A percentile compares a stretch with the other conserved stretches of the same genome.
These are phyloP conservation scores for Sebastes matsubarae DNA, from an alignment of 2,797 vertebrate species.

Conservation along the genomic window DNA sequence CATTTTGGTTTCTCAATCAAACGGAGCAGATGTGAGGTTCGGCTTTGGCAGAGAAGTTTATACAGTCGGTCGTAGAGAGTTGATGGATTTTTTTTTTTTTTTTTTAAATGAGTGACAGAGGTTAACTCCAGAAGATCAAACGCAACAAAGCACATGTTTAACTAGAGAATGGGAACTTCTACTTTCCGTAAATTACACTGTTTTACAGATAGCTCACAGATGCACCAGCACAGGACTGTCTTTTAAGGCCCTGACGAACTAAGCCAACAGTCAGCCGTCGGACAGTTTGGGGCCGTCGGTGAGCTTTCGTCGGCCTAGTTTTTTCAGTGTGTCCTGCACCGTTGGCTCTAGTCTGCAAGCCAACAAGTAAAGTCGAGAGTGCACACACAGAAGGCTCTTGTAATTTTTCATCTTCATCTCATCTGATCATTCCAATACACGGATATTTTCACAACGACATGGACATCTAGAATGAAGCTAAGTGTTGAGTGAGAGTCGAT, in stretches of 20 bases:
- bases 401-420: too few species aligned
- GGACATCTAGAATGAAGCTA: too few species aligned
- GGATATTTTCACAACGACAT: too few species aligned
- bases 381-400: too few species aligned
- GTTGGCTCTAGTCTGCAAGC: too few species aligned
- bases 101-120: slow-evolving; percentile 9
- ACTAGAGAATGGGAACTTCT: slow-evolving; percentile 11
- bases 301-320: too few species aligned
- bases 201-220: slow-evolving; percentile 27
- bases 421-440: too few species aligned
- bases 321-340: too few species aligned
- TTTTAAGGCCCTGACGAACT: not conserved
- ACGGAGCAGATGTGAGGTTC: slow-evolving; percentile 39
- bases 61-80: not conserved
- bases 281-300: too few species aligned
- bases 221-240: not conserved
- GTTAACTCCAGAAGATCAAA: slow-evolving; percentile 41
- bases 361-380: too few species aligned
- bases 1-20: slow-evolving; percentile 58
- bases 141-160: slow-evolving; percentile 13
- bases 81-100: not conserved
- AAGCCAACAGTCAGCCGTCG: too few species aligned
- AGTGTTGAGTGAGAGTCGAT: too few species aligned
- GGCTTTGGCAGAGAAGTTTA: slow-evolving; percentile 14
- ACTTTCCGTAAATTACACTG: slow-evolving; percentile 18